These are phyloP conservation scores for Pseudorectes ferrugineus DNA, from an alignment of 2,113 vertebrate species.

Conservation along the genomic window DNA sequence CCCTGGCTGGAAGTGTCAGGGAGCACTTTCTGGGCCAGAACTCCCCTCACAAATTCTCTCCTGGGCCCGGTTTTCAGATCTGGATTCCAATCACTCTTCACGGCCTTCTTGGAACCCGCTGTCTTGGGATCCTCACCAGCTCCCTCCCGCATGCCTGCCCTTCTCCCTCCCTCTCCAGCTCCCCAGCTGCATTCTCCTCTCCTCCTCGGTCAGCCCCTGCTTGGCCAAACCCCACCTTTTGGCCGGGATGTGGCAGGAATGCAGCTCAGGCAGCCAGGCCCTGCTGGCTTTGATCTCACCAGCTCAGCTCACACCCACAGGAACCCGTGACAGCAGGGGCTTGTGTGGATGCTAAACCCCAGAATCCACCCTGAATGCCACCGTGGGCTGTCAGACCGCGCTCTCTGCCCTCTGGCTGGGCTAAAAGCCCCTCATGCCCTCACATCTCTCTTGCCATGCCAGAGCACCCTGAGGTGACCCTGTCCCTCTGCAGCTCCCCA, in stretches of 20 bases:
- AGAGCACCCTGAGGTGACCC: not conserved
- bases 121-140: not conserved
- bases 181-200: not conserved
- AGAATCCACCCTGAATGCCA: not conserved
- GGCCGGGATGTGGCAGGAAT: not conserved
- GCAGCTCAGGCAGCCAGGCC: not conserved
- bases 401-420: not conserved
- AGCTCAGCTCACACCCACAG: not conserved
- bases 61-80: not conserved
- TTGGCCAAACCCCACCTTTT: not conserved
- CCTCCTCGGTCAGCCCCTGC: not conserved
- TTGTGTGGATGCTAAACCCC: not conserved
- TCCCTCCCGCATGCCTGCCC: rapidly evolving
- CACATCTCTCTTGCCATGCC: not conserved
- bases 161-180: not conserved
- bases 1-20: not conserved
- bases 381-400: not conserved
- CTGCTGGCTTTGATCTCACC: not conserved
- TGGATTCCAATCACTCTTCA: not conserved
- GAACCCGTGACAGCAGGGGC: not conserved
- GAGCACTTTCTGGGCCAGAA: not conserved
- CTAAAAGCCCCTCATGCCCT: not conserved
- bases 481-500: not conserved
- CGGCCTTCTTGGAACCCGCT: not conserved
- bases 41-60: not conserved